Base-by-base conservation (phyloP, 92 coral and sea anemone species). In the Epizoanthus fatuus region DNA sequence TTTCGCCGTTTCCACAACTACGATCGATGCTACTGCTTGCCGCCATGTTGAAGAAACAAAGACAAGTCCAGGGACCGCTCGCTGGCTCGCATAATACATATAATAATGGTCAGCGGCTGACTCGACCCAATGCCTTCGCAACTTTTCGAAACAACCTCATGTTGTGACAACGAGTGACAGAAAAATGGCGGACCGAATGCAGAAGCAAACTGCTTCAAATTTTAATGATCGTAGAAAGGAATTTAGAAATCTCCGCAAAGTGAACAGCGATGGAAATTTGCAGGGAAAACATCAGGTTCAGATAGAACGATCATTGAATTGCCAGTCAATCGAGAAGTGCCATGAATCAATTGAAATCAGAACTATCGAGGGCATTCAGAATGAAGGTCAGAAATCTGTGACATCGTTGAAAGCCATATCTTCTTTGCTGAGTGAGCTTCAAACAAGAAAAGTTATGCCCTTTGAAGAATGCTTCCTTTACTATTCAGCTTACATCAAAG, bases 401-500 rank as follows among this genome's bases (percentile, higher is more conserved):
- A 66, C 25, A 17, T 22, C 75, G 42, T 38, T 25, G 42, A 70
- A 38, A 32, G 75, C 75, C 42, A 2, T 70, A 44, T 32, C 75
- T 6, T 70, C 75, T 39, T 52, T 70, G 75, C 16, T 70, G 7
- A 38, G 9, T 38, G 75, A 70, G 49, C 51, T 70, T 44, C 53
- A 39, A 37, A 25, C 20, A 9, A 70, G 75, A 70, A 66, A 66
- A 40, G 72, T 38, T 39, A 25, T 70, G 75, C 47, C 75, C 16
- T 70, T 70, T 70, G 75, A 70, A 70, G 75, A 70, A 70, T 70
- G 75, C 9, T 70, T 70, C 19, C 5, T 5, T 10, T 70, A 37
- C 42, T 70, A 70, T 32, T 70, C 75, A 17, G 47, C 75, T 70
- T 38, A 32, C 15, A 32, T 70, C 52, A 70, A 70, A 70, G 75